phyloP scores from a whole-genome alignment of 2,888 invertebrate species.

The Panopea generosa region DNA sequence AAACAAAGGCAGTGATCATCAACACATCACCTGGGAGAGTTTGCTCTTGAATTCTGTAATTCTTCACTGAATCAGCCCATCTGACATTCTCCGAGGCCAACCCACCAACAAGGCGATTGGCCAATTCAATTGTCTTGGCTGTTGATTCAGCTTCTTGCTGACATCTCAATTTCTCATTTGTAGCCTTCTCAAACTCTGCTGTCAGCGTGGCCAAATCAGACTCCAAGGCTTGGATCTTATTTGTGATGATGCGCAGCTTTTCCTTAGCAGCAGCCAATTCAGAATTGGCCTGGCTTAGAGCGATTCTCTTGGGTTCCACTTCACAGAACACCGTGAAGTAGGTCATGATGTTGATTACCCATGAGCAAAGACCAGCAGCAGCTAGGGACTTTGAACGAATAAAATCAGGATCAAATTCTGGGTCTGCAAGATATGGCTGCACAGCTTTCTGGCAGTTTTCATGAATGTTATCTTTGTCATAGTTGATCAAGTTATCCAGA shows the following conservation, averaged over 20 bases:
- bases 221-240: conserved; percentile 95
- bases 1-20: conserved; percentile 97
- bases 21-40: conserved; percentile 97
- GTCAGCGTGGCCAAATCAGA: conserved; percentile 94
- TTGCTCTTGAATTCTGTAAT: conserved; percentile 93
- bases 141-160: conserved; percentile 98
- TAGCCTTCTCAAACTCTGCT: conserved; percentile 97
- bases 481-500: conserved; percentile 93
- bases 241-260: conserved; percentile 93
- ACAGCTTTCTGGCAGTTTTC: conserved; percentile 97
- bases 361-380: conserved; percentile 97
- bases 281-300: conserved; percentile 95
- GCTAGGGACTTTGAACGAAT: conserved; percentile 96
- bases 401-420: conserved; percentile 97
- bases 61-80: conserved; percentile 95
- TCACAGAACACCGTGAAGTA: conserved; percentile 98
- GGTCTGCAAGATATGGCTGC: conserved; percentile 95
- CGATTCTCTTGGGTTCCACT: conserved; percentile 97
- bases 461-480: conserved; percentile 98
- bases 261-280: conserved; percentile 96
- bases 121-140: conserved; percentile 94
- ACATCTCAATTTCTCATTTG: conserved; percentile 92
- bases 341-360: conserved; percentile 98
- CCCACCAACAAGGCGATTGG: conserved; percentile 97
- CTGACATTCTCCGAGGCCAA: conserved; percentile 97